Percentiles rank a stretch among this genome's conserved stretches.
These are phyloP conservation scores for Sarcophilus harrisii DNA, from an alignment of 2,797 vertebrate genomes.

Conservation along the genomic window DNA sequence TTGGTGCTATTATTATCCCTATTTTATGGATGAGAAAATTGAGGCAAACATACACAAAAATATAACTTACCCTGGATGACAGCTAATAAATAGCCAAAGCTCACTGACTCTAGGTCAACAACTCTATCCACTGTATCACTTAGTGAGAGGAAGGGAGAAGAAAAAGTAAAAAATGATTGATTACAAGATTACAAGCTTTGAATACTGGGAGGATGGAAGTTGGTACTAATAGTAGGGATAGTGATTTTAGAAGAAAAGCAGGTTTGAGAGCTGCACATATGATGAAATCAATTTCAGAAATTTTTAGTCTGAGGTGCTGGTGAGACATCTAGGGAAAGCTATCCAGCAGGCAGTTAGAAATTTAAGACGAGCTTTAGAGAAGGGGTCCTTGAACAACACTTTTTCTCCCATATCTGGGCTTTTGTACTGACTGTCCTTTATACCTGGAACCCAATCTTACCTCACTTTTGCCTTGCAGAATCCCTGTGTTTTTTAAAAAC, in stretches of 20 bases:
- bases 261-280: neutral
- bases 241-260: neutral
- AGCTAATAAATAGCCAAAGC: neutral
- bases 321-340: neutral
- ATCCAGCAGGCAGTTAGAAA: neutral
- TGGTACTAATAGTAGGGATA: neutral
- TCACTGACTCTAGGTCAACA: neutral
- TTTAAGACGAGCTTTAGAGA: neutral
- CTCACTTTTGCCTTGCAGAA: neutral
- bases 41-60: neutral
- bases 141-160: neutral
- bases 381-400: neutral
- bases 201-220: neutral
- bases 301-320: neutral
- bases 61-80: neutral
- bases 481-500: neutral
- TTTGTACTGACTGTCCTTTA: neutral
- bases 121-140: neutral
- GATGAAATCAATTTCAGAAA: neutral
- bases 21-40: neutral
- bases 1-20: neutral
- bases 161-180: neutral
- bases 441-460: neutral
- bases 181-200: neutral
- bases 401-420: neutral